Evolutionary conservation across 2,797 vertebrate genomes (phyloP), one percentile per base, ranked within the genome.

Genomic region (Microctenopoma lineatum): DNA sequence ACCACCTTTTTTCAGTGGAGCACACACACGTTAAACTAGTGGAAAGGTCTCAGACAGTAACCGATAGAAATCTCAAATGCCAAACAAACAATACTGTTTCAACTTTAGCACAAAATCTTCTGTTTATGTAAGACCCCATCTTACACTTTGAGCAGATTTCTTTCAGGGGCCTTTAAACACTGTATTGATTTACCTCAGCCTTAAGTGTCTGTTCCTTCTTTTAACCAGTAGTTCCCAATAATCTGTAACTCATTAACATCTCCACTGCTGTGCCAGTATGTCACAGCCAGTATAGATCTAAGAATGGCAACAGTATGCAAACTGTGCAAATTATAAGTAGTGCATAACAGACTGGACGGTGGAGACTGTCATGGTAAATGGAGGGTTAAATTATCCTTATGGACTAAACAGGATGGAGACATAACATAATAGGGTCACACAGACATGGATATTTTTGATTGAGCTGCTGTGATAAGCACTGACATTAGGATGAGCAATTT

Each of bases 191-290:
- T 12, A 5, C 4, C 47, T 61, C 42, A 26, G 52, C 66, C 41
- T 56, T 46, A 34, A 34, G 32, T 73, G 62, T 63, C 21, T 16
- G 50, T 66, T 77, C 66, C 26, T 67, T 50, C 45, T n/a, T 67
- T 69, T 62, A 68, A 73, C 59, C 67, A 38, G 57, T 47, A 57
- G 52, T 61, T 51, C 55, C 70, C 66, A 73, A 75, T 88, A 84
- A 83, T 76, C 75, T 84, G 62, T 72, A 74, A 86, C 75, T 90
- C 87, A 90, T 91, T 90, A 89, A 80, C 84, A 80, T 86, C 68
- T 46, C 73, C 75, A 80, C 77, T 89, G 80, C 85, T 83, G 72
- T 68, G 77, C 75, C 74, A 84, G 85, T 79, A 68, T 87, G 84
- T 85, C 83, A 76, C 58, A 42, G 73, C 60, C 63, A 74, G 80